These are phyloP conservation scores for Euleptes europaea DNA, from an alignment of 2,113 vertebrate species.

Conservation along the genomic window DNA sequence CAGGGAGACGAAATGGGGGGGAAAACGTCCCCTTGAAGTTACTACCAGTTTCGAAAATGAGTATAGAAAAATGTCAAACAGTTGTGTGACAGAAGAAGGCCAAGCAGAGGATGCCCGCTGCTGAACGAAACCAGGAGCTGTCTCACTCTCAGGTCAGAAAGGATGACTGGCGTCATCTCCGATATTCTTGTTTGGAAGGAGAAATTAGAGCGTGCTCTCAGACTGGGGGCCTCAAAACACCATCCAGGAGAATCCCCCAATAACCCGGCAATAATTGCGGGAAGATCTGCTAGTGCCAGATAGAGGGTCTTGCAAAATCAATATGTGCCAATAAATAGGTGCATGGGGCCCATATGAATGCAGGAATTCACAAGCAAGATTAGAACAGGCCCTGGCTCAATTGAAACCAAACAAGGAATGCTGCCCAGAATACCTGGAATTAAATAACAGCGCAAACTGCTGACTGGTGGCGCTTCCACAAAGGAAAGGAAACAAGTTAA, in stretches of 20 bases:
- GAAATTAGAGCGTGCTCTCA: not conserved
- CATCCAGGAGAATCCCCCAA: too few relatives aligned
- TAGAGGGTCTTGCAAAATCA: not conserved
- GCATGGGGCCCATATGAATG: too few relatives aligned
- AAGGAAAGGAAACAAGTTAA: too few relatives aligned
- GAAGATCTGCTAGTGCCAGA: not conserved
- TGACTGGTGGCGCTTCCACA: too few relatives aligned
- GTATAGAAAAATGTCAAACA: not conserved
- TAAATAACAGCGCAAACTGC: too few relatives aligned
- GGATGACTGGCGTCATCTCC: not conserved
- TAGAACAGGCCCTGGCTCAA: too few relatives aligned
- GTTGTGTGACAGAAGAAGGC: slow-evolving; percentile 16
- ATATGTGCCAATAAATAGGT: not conserved
- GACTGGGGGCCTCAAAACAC: not conserved
- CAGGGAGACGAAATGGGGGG: not conserved
- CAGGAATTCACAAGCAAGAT: not conserved
- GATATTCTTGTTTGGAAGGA: not conserved
- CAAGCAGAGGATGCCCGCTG: not conserved
- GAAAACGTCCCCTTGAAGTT: not conserved
- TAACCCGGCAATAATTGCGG: too few relatives aligned
- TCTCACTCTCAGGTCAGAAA: not conserved
- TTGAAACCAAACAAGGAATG: too few relatives aligned
- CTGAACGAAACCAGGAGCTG: not conserved
- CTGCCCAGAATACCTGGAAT: too few relatives aligned
- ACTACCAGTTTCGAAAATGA: not conserved